Conservation (phyloP, 2,797 vertebrate species). For the Myotis vivesi region DNA sequence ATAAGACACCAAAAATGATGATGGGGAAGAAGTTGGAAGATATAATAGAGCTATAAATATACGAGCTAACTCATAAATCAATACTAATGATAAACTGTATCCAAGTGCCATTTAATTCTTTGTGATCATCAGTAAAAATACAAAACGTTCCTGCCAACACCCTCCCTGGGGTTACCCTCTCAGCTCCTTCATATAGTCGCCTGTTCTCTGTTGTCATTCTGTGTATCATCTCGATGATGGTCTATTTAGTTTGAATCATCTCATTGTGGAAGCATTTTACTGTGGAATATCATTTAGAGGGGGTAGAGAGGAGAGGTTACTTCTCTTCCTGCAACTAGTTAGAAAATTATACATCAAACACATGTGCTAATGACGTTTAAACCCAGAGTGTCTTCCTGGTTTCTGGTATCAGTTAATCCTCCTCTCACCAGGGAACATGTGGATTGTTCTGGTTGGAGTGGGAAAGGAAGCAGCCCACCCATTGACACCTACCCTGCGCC, state of each 20-base stretch:
- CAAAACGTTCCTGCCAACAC: conserved; percentile 38
- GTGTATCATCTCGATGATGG: background rate
- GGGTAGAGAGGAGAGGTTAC: background rate
- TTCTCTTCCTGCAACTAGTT: background rate
- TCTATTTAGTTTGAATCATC: background rate
- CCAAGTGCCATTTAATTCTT: conserved; percentile 70
- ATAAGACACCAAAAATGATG: conserved; percentile 51
- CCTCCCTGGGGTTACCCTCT: background rate
- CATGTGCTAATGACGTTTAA: background rate
- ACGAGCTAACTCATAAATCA: conserved; percentile 60
- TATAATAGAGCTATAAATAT: conserved; percentile 62
- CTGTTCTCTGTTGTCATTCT: background rate
- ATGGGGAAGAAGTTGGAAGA: conserved; percentile 28
- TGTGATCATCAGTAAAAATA: conserved; percentile 50
- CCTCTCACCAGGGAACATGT: background rate
- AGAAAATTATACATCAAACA: background rate
- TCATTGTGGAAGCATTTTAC: conserved; percentile 4
- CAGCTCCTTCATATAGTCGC: background rate
- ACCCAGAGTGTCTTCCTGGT: background rate
- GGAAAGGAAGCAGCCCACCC: conserved; percentile 23
- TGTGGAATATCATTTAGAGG: background rate
- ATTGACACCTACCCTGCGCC: background rate
- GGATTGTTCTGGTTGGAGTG: background rate
- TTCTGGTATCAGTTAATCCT: background rate
- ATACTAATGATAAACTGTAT: conserved; percentile 65